These are phyloP conservation scores for Bothrops jararaca DNA, from an alignment of 2,113 vertebrate species.

Conservation along the genomic window DNA sequence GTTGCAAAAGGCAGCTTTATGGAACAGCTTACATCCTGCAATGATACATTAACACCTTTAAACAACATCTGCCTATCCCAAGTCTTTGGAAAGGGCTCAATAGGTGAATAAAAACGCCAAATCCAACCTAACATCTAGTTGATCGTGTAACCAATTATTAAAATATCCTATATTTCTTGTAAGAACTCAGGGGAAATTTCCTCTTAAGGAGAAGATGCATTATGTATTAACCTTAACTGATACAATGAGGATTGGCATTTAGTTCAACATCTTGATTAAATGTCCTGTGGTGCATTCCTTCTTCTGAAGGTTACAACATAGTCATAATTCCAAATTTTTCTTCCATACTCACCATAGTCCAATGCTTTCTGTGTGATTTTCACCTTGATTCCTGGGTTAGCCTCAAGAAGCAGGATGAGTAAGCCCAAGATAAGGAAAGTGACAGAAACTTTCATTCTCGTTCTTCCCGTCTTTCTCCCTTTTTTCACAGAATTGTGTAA, in stretches of 20 bases:
- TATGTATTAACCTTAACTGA: neutral
- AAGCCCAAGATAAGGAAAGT: conserved; percentile 43
- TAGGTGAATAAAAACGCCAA: neutral
- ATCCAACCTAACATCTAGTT: neutral
- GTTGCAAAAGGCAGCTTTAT: neutral
- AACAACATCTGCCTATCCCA: neutral
- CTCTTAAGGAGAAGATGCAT: neutral
- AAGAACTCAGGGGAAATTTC: neutral
- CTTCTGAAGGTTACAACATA: neutral
- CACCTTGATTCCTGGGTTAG: conserved; percentile 53
- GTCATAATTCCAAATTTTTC: neutral
- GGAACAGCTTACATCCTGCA: neutral
- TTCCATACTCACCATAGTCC: conserved; percentile 53
- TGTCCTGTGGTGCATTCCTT: neutral
- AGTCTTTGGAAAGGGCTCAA: neutral
- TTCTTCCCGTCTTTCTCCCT: neutral
- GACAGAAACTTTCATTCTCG: conserved; percentile 46
- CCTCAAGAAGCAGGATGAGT: neutral
- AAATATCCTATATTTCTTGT: neutral
- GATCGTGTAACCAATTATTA: neutral
- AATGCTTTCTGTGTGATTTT: conserved; percentile 58
- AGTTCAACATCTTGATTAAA: neutral
- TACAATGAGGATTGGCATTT: neutral
- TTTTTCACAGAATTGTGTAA: conserved; percentile 30
- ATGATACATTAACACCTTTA: neutral